Evolutionary conservation across 2,797 vertebrate species (phyloP).

Genomic region (Sparus aurata): DNA sequence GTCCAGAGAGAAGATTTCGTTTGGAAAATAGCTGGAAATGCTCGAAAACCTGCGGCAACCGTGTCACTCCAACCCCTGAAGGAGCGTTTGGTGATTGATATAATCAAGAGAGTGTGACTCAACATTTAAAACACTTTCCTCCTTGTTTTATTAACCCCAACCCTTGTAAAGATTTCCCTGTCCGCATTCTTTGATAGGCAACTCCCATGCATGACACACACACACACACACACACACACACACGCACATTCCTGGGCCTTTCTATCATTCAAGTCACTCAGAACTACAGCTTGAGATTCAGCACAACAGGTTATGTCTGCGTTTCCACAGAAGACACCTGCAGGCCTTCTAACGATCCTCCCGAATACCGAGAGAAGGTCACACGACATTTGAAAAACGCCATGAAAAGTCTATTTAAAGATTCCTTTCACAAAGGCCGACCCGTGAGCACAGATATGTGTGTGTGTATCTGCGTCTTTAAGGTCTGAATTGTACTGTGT

Average conservation of each 20-base stretch:
- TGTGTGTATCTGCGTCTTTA: not conserved
- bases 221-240: constrained; percentile 12
- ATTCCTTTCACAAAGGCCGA: constrained; percentile 4
- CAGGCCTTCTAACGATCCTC: constrained; percentile 17
- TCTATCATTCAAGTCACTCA: constrained; percentile 25
- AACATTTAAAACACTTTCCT: no score
- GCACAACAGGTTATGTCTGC: not conserved
- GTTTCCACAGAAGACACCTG: constrained; percentile 9
- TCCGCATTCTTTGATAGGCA: constrained; percentile 32
- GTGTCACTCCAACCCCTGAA: not conserved
- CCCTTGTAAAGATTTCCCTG: not conserved
- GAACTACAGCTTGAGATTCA: constrained; percentile 23
- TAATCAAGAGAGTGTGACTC: not conserved
- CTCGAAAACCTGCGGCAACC: not conserved
- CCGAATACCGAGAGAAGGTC: not conserved
- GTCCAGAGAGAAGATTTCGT: not conserved
- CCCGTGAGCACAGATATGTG: accelerated
- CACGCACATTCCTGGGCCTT: constrained; percentile 41
- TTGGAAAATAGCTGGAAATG: not conserved
- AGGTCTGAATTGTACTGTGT: not conserved
- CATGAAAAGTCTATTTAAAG: constrained; percentile 4
- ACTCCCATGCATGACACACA: constrained; percentile 16
- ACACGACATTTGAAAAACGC: not conserved
- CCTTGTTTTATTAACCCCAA: not conserved
- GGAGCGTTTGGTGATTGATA: not conserved